phyloP scores from a whole-genome alignment of 2,797 vertebrate species.

The Distichodus sexfasciatus region DNA sequence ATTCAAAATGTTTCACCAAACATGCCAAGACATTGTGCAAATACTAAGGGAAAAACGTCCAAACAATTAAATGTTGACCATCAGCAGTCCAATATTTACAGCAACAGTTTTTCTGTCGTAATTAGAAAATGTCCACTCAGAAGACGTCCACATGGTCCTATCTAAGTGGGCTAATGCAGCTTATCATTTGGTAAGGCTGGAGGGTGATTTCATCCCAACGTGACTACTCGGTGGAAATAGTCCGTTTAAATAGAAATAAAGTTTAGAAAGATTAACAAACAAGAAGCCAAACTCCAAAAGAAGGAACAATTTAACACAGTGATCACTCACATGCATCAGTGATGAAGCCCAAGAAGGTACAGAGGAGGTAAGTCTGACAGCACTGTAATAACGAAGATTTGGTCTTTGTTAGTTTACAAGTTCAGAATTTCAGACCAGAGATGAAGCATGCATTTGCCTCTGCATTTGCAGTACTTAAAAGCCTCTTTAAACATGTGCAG shows the following conservation, averaged over 20 bases:
- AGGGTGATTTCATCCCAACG: slow-evolving; percentile 31
- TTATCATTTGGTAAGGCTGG: slow-evolving; percentile 45
- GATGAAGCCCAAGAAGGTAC: slow-evolving; percentile 21
- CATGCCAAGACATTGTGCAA: slow-evolving; percentile 44
- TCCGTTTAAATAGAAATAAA: too few relatives aligned
- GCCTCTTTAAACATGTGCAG: slow-evolving; percentile 21
- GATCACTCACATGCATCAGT: slow-evolving; percentile 33
- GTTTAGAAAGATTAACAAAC: background rate
- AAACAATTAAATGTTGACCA: slow-evolving; percentile 7
- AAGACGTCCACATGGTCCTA: background rate
- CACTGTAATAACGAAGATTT: background rate
- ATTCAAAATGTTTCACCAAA: slow-evolving; percentile 26
- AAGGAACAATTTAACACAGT: background rate
- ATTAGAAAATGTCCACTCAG: background rate
- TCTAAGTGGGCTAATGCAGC: slow-evolving; percentile 7
- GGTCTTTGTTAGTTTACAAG: background rate
- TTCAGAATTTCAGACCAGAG: slow-evolving; percentile 21
- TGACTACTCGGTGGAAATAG: background rate
- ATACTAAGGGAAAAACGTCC: slow-evolving; percentile 23
- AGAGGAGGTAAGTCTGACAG: slow-evolving; percentile 7
- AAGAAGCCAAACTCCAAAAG: background rate
- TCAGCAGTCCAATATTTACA: slow-evolving; percentile 17
- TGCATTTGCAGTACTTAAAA: slow-evolving; percentile 22
- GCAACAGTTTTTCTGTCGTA: background rate
- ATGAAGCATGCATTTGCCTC: slow-evolving; percentile 34